A percentile compares a stretch with the other conserved stretches of the same genome.
Conservation (phyloP, 1,140 invertebrate genomes). For the Chrysopa pallens region DNA sequence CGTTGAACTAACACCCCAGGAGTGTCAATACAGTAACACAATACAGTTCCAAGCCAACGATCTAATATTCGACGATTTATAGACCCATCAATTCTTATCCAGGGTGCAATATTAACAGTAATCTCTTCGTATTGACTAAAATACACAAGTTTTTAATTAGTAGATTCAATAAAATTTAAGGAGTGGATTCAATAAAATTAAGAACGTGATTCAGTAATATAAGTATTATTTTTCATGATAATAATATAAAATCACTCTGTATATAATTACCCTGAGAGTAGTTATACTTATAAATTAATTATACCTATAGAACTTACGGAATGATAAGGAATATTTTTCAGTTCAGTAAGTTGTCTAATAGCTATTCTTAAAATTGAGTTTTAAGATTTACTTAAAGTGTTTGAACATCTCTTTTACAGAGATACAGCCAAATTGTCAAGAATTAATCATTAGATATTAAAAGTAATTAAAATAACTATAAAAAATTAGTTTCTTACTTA, state of each 20-base stretch:
- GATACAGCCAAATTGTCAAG: neutral
- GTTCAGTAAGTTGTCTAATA: no score
- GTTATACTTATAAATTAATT: no score
- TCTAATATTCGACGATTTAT: conserved; percentile 50
- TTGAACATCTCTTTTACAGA: no score
- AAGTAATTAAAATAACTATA: neutral
- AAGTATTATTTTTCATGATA: neutral
- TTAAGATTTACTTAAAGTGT: no score
- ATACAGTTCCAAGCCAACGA: conserved; percentile 43
- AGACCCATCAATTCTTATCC: conserved; percentile 55
- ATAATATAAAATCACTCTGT: neutral
- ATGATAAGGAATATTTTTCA: no score
- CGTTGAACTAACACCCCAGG: conserved; percentile 33
- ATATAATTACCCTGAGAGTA: no score
- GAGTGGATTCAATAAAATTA: neutral
- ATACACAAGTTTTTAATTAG: neutral
- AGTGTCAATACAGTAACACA: conserved; percentile 39
- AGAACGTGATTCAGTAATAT: neutral
- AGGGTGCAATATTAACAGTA: conserved; percentile 33
- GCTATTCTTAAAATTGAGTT: no score
- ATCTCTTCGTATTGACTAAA: conserved; percentile 16
- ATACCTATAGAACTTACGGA: no score
- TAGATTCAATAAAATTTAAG: neutral
- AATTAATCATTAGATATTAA: neutral
- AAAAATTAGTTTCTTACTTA: neutral